Evolutionary conservation across 2,113 vertebrate genomes (phyloP), one percentile per base, ranked within the genome.

Genomic region (Muntiacus muntjak): DNA sequence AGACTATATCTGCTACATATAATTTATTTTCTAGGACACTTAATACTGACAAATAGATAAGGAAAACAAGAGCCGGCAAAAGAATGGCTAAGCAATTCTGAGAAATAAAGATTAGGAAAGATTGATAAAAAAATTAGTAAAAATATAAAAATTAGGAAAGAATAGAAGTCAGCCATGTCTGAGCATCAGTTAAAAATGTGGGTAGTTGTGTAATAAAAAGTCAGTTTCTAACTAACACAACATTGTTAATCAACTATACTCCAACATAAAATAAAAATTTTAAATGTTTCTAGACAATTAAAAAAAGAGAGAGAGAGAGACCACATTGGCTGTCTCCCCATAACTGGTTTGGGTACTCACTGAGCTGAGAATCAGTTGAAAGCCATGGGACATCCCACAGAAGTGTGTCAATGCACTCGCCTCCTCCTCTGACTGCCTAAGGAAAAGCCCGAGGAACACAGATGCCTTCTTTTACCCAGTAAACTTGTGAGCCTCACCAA

Each of bases 71-170:
- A 90, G 23, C 36, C 10, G 30, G 17, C 45, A 83, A 79, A 54
- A 81, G 58, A 91, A 89, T n/a, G 79, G 57, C 85, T 79, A 58
- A 74, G 45, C 71, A 43, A 58, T 28, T 67, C 47, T 45, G 43
- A 94, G 91, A 89, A 96, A 90, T 55, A 84, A 89, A 97, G 71
- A 33, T 33, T 54, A 90, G 52, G 57, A 57, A 90, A 84, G 50
- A 90, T 71, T 14, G 45, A 12, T 54, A 89, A 89, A 87, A 87
- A 89, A 40, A 30, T 62, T 84, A 89, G n/a, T 92, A 62, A 90
- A 36, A 58, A 79, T 21, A 88, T 62, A 78, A 79, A 97, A 87
- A n/a, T 55, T 54, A 95, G n/a, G 47, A 54, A 90, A 94, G 91
- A 86, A 71, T 6, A 67, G 3, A 91, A 84, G 36, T 62, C 25